Percentiles rank a stretch among this genome's conserved stretches.
Evolutionary conservation across 2,888 invertebrate species (phyloP).

Genomic region (Zele albiditarsus): DNA sequence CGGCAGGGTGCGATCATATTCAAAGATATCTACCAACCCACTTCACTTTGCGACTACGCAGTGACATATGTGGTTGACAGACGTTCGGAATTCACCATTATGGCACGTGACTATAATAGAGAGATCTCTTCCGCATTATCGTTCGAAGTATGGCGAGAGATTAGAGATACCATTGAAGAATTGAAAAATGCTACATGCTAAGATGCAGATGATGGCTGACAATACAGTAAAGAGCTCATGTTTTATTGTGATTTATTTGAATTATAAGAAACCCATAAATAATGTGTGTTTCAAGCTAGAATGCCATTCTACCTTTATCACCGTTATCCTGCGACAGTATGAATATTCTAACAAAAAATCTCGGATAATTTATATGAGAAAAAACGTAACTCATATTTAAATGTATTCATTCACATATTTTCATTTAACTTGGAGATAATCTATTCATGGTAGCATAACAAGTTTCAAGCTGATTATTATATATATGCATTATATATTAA

Average conservation of each 20-base stretch:
- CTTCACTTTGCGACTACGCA: constrained; percentile 28
- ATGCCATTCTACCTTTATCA: no score
- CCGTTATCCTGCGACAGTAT: no score
- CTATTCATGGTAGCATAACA: no score
- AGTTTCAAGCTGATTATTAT: no score
- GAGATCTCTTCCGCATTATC: background rate
- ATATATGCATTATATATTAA: no score
- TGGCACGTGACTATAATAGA: background rate
- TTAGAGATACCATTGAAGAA: background rate
- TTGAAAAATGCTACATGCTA: background rate
- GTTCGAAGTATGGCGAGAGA: background rate
- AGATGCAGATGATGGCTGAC: background rate
- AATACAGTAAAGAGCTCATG: background rate
- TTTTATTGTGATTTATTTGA: background rate
- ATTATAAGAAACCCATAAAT: background rate
- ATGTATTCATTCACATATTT: no score
- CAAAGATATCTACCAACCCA: constrained; percentile 30
- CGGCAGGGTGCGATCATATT: constrained; percentile 25
- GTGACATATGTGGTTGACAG: constrained; percentile 37
- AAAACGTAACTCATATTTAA: no score
- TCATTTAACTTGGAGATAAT: no score
- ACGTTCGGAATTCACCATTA: constrained; percentile 7
- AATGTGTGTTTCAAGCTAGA: no score
- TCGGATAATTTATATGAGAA: no score
- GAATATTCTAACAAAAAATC: no score